phyloP scores from a whole-genome alignment of 2,888 invertebrate genomes.

The Habroteleia sp. region DNA sequence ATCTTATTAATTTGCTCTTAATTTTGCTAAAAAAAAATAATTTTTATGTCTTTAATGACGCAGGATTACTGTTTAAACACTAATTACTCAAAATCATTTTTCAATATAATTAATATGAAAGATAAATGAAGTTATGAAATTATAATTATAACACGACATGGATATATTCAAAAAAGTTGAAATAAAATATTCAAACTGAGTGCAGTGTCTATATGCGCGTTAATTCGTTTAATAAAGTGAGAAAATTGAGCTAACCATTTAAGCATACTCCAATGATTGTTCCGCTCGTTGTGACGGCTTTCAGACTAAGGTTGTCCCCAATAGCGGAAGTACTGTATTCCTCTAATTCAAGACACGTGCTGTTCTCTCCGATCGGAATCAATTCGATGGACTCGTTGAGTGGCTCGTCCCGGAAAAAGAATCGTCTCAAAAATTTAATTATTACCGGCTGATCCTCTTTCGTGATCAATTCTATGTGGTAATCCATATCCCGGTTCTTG shows the following conservation, averaged over 20 bases:
- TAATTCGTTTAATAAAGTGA: background rate
- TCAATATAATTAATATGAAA: no score
- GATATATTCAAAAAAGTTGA: no score
- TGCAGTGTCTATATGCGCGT: no score
- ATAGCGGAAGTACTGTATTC: conserved; percentile 84
- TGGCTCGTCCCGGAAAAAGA: conserved; percentile 88
- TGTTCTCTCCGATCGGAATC: conserved; percentile 83
- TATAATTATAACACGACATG: no score
- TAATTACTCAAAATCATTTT: no score
- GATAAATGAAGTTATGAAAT: no score
- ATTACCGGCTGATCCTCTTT: conserved; percentile 83
- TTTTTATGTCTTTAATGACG: no score
- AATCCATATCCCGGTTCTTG: conserved; percentile 74
- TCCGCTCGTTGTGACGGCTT: conserved; percentile 84
- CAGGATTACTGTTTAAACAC: no score
- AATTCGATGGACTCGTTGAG: conserved; percentile 85
- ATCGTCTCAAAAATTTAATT: conserved; percentile 83
- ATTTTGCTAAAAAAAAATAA: no score
- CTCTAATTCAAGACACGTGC: conserved; percentile 85
- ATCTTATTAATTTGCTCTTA: no score
- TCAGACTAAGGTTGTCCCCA: conserved; percentile 84
- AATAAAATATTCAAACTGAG: no score
- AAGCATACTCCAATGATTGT: conserved; percentile 84
- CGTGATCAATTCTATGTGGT: conserved; percentile 80
- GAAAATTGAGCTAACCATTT: conserved; percentile 78